phyloP scores from a whole-genome alignment of 2,888 invertebrate genomes.

The Morpho achilles region DNA sequence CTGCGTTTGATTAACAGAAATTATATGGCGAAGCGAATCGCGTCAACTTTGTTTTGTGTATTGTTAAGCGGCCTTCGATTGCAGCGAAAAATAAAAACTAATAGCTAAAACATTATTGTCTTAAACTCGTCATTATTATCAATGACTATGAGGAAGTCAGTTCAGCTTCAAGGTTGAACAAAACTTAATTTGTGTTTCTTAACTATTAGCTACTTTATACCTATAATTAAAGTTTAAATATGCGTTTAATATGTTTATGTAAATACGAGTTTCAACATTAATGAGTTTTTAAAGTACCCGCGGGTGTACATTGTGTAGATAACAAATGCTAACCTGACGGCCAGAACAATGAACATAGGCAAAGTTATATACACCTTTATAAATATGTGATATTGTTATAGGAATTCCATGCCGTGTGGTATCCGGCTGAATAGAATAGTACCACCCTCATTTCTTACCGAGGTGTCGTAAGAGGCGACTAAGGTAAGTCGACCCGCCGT shows the following conservation, averaged over 20 bases:
- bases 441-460: too few species aligned
- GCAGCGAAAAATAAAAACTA: conserved; percentile 70
- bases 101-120: conserved; percentile 70
- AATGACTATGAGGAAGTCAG: conserved; percentile 65
- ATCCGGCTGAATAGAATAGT: too few species aligned
- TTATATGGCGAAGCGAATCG: conserved; percentile 74
- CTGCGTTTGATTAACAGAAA: conserved; percentile 71
- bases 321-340: too few species aligned
- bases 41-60: conserved; percentile 69
- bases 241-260: neutral
- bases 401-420: too few species aligned
- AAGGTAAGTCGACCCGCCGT: too few species aligned
- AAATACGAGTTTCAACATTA: conserved; percentile 2
- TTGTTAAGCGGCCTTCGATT: conserved; percentile 68
- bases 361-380: too few species aligned
- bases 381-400: too few species aligned
- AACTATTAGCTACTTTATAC: conserved; percentile 6
- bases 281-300: neutral
- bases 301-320: too few species aligned
- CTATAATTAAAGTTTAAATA: neutral
- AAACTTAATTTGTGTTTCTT: conserved; percentile 39
- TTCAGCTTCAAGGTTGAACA: conserved; percentile 66
- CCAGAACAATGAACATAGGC: too few species aligned
- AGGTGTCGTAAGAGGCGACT: too few species aligned
- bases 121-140: conserved; percentile 72